phyloP scores from a whole-genome alignment of 53 echinoderm and acorn worm species.

The Henricia sp. region DNA sequence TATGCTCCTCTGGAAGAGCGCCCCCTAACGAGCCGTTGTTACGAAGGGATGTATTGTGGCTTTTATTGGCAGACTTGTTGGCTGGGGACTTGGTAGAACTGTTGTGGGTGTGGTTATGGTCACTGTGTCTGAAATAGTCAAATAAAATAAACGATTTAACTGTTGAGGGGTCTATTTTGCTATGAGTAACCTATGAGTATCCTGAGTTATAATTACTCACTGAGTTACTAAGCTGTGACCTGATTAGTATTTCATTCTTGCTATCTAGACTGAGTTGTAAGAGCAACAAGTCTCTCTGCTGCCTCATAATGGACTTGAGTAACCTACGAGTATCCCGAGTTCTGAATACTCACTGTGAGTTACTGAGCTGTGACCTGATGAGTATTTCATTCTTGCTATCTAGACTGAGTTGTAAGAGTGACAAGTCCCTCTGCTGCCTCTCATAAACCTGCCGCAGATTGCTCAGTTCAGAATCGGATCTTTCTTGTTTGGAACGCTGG shows the following conservation, averaged over 20 bases:
- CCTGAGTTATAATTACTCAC: no score
- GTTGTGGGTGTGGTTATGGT: constrained; percentile 33
- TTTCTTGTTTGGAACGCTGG: constrained; percentile 91
- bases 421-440: constrained; percentile 86
- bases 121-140: constrained; percentile 23
- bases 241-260: constrained; percentile 65
- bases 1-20: background rate
- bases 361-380: constrained; percentile 53
- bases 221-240: constrained; percentile 60
- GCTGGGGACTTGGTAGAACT: constrained; percentile 37
- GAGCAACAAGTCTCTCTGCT: constrained; percentile 82
- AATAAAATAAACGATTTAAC: background rate
- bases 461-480: constrained; percentile 83
- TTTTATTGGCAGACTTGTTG: constrained; percentile 55
- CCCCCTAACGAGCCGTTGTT: constrained; percentile 45
- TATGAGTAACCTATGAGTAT: background rate
- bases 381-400: constrained; percentile 82
- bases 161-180: background rate
- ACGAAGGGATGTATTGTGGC: constrained; percentile 30
- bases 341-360: constrained; percentile 68
- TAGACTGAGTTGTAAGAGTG: constrained; percentile 83
- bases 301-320: no score
- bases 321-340: no score
- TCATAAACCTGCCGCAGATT: constrained; percentile 86
- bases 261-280: constrained; percentile 91